Conservation (phyloP, 2,888 invertebrate genomes). For the Hololepta plana region DNA sequence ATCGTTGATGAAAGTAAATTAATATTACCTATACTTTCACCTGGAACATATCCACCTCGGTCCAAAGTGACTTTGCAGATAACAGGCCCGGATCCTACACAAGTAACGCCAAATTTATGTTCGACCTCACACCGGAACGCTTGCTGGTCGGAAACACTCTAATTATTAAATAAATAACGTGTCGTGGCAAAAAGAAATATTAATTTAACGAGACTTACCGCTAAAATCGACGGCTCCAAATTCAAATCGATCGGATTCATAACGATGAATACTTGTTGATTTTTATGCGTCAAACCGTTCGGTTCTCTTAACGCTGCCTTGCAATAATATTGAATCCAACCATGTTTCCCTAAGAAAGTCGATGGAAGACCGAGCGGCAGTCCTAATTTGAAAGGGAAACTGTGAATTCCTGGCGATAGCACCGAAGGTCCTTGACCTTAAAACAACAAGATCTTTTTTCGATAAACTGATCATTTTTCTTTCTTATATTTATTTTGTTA, state of each 20-base stretch:
- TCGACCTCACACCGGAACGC: slow-evolving; percentile 82
- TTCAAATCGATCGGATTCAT: slow-evolving; percentile 92
- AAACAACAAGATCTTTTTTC: too few relatives aligned
- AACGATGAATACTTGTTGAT: slow-evolving; percentile 92
- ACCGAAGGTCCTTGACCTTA: slow-evolving; percentile 71
- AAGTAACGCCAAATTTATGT: slow-evolving; percentile 75
- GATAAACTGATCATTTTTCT: slow-evolving; percentile 10
- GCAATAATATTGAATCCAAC: slow-evolving; percentile 91
- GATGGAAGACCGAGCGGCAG: slow-evolving; percentile 79
- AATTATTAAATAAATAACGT: slow-evolving; percentile 13
- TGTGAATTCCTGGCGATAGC: slow-evolving; percentile 83
- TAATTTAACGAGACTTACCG: slow-evolving; percentile 38
- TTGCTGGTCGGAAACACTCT: slow-evolving; percentile 41
- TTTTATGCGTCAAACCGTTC: slow-evolving; percentile 79
- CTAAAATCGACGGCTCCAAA: slow-evolving; percentile 69
- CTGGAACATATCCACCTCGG: slow-evolving; percentile 87
- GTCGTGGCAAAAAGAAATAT: slow-evolving; percentile 2
- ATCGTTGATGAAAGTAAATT: too few relatives aligned
- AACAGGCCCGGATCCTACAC: slow-evolving; percentile 76
- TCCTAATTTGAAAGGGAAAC: slow-evolving; percentile 86
- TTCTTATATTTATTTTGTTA: too few relatives aligned
- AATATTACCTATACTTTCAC: slow-evolving; percentile 74
- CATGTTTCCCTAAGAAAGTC: slow-evolving; percentile 83
- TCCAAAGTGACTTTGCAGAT: slow-evolving; percentile 73
- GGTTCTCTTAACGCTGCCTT: slow-evolving; percentile 80